Evolutionary conservation across 1,140 invertebrate species (phyloP), one percentile per base, ranked within the genome.

Genomic region (Drosophila nasuta): DNA sequence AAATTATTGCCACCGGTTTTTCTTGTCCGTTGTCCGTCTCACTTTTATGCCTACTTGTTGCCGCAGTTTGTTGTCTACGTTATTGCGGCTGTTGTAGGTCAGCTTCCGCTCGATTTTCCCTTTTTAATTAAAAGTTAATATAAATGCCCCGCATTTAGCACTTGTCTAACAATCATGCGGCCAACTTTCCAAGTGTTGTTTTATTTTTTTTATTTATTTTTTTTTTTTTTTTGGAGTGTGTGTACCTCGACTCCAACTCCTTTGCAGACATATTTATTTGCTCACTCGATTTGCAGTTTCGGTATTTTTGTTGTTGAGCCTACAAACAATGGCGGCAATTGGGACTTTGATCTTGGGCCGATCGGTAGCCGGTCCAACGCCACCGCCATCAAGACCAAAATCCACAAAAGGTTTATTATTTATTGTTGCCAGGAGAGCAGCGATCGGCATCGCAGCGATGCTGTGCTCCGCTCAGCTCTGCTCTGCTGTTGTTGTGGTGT

Each of bases 351-450:
- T 88, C 83, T 89, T 79, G 68, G 64, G 51, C 63, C 73, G 82
- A 79, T 82, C 82, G 79, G 82, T 87, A 87, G 82, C 85, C 77
- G 43, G 75, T 72, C 76, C 83, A 85, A 75, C 75, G 64, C 64
- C 80, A 87, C 72, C 85, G 75, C 62, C 82, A 83, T 76, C 82
- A 77, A 89, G 77, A 89, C 81, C 74, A 83, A 89, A 78, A 83
- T 85, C 85, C 85, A 88, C 85, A 88, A 88, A 88, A 88, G 85
- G 85, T 88, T 88, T 88, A 88, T 88, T 88, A 88, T 88, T 88
- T 88, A 88, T 88, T 88, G 85, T 88, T 88, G 81, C 77, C 83
- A 65, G 77, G 81, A 43, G 69, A 75, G 72, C 33, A 51, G 49
- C 54, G 33, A 56, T 41, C 54, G 49, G 49, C 67, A 43, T 46